Evolutionary conservation across 2,888 invertebrate genomes (phyloP).

Genomic region (Cephus pygmeus): DNA sequence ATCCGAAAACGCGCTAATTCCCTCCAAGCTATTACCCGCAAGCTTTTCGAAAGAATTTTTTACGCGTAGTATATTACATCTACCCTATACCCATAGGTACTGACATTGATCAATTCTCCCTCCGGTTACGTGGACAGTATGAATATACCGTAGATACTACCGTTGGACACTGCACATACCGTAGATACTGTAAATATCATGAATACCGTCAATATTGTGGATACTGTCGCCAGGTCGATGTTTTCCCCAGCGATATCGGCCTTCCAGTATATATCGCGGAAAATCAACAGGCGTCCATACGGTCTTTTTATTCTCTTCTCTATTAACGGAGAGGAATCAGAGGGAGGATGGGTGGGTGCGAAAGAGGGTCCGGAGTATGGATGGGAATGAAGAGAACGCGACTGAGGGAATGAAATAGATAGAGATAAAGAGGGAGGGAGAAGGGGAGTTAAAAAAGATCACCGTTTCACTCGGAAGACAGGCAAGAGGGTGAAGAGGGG

Average conservation of each 20-base stretch:
- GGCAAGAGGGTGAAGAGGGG: background rate
- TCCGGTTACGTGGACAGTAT: background rate
- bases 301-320: slow-evolving; percentile 4
- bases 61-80: background rate
- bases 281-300: slow-evolving; percentile 25
- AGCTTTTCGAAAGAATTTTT: background rate
- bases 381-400: background rate
- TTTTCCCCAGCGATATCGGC: background rate
- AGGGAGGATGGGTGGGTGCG: background rate
- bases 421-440: background rate
- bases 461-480: background rate
- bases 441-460: background rate
- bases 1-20: background rate
- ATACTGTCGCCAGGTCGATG: background rate
- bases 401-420: background rate
- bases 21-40: background rate
- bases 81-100: background rate
- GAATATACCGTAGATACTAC: background rate
- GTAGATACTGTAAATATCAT: background rate
- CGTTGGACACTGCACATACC: background rate
- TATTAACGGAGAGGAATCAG: background rate
- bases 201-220: background rate
- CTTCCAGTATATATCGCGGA: background rate
- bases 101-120: background rate
- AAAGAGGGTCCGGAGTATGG: background rate